Percentiles rank a stretch among this genome's conserved stretches.
These are phyloP conservation scores for Ochlodes sylvanus DNA, from an alignment of 2,888 invertebrate genomes.

Conservation along the genomic window DNA sequence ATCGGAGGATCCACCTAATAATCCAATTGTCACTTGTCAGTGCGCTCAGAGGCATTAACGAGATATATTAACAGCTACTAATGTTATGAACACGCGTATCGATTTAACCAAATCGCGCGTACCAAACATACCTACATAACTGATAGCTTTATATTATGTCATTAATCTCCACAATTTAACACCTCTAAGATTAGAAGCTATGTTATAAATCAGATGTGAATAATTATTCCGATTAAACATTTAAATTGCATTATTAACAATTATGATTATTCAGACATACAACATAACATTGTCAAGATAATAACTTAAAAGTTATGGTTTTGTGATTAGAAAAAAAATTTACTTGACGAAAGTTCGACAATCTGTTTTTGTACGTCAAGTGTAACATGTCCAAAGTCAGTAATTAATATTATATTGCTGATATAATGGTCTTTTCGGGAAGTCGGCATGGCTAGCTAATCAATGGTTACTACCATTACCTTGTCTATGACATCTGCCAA, in stretches of 20 bases:
- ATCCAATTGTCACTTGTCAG: slow-evolving; percentile 29
- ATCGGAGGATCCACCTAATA: slow-evolving; percentile 29
- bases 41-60: slow-evolving; percentile 20
- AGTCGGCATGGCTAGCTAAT: too few relatives aligned
- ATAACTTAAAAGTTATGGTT: too few relatives aligned
- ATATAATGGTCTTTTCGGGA: too few relatives aligned
- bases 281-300: too few relatives aligned
- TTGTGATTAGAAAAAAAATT: too few relatives aligned
- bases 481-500: too few relatives aligned
- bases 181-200: slow-evolving; percentile 6
- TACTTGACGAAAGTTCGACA: too few relatives aligned
- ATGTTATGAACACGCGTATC: slow-evolving; percentile 21
- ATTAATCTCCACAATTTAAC: slow-evolving; percentile 19
- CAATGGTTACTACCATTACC: too few relatives aligned
- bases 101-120: slow-evolving; percentile 16
- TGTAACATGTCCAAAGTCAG: too few relatives aligned
- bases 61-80: slow-evolving; percentile 28
- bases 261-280: too few relatives aligned
- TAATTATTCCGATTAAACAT: neutral
- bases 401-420: too few relatives aligned
- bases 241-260: neutral
- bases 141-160: slow-evolving; percentile 24
- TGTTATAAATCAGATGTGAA: neutral
- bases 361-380: too few relatives aligned
- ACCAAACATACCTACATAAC: slow-evolving; percentile 21